Evolutionary conservation across 2,888 invertebrate genomes (phyloP), one percentile per base, ranked within the genome.

Genomic region (Volucella inanis): DNA sequence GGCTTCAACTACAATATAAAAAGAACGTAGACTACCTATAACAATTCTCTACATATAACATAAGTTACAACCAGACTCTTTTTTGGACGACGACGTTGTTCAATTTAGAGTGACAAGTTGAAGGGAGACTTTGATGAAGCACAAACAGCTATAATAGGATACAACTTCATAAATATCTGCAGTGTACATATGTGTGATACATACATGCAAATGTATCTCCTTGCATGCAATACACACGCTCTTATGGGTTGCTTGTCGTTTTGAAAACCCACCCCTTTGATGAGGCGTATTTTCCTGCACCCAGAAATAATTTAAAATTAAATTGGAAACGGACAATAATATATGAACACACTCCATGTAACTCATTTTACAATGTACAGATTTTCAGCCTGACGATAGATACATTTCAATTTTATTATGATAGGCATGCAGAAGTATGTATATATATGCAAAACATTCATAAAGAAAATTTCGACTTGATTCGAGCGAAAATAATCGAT

Each of bases 251-350:
- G 70, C 12, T 45, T 57, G 47, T 12, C 8, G 14, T 14, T 31
- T 22, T 10, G 38, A 12, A 59, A 62, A 14, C 12, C 11, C 64
- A 57, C 12, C 70, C 68, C 15, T 57, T 57, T 55, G 8, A 6
- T 47, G 52, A 2, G 10, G 52, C 52, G 22, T 10, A 41, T 41
- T 22, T n/a, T 11, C 47, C 38, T 10, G 14, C 38, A 55, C 47
- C 47, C 38, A 12, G 6, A 49, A 49, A 15, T 54, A 45, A 43
- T 55, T 45, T 22, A 14, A 31, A 45, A 31, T 45, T 38, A 45
- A 55, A 45, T 47, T 68, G 38, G 10, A 22, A 8, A 31, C 22
- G 18, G 15, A 39, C 52, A n/a, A 18, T 52, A 39, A 15, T 12
- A 39, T 49, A 8, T 3, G 18, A 22, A 22, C 18, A 22, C 12